phyloP scores from a whole-genome alignment of 2,113 vertebrate species.

The Polyodon spathula region DNA sequence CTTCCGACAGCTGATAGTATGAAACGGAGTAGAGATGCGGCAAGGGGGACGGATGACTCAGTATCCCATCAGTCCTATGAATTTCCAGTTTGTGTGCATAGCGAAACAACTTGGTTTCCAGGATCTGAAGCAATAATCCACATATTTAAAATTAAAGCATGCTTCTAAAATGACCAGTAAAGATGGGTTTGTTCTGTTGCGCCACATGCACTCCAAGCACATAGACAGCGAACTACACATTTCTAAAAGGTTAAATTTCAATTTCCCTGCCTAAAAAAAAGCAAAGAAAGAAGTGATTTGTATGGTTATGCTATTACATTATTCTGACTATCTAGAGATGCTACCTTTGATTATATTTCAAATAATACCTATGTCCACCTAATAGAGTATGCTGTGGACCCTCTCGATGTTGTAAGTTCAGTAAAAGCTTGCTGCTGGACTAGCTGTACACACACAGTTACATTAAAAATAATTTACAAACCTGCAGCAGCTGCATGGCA shows the following conservation, averaged over 20 bases:
- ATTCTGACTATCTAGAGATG: too few species aligned
- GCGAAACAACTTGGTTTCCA: constrained; percentile 97
- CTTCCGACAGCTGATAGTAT: constrained; percentile 93
- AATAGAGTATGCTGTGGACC: too few species aligned
- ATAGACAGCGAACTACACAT: too few species aligned
- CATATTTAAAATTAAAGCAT: neutral
- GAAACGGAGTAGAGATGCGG: constrained; percentile 93
- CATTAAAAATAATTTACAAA: constrained; percentile 39
- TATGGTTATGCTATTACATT: too few species aligned
- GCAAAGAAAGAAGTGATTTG: too few species aligned
- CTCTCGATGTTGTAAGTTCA: too few species aligned
- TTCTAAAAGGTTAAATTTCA: too few species aligned
- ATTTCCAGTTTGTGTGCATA: constrained; percentile 96
- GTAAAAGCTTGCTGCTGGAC: neutral
- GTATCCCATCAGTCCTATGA: constrained; percentile 77
- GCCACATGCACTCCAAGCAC: too few species aligned
- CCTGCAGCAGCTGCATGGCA: constrained; percentile 97
- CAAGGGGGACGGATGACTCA: constrained; percentile 80
- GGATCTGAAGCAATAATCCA: constrained; percentile 57
- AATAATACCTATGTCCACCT: too few species aligned
- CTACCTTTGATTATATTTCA: too few species aligned
- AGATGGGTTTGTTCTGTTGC: too few species aligned
- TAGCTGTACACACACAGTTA: neutral
- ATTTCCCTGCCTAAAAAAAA: too few species aligned
- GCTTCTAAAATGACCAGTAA: neutral